These are phyloP conservation scores for Podargus strigoides DNA, from an alignment of 2,797 vertebrate species.

Conservation along the genomic window DNA sequence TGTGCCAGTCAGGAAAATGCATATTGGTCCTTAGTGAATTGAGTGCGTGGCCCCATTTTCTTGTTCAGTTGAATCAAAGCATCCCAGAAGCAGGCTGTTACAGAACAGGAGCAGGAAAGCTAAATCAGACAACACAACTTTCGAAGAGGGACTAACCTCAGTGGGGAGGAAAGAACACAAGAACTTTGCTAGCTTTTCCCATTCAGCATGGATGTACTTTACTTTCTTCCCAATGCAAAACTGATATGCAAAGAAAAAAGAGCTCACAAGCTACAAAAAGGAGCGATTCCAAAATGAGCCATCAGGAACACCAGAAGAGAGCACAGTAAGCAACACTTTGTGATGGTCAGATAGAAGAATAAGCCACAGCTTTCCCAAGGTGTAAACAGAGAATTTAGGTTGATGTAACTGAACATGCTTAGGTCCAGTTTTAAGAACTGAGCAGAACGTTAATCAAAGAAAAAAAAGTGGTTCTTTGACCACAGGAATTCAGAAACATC, in stretches of 20 bases:
- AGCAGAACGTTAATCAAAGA: background rate
- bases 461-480: background rate
- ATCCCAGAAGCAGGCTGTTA: background rate
- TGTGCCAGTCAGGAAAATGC: background rate
- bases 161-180: background rate
- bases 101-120: background rate
- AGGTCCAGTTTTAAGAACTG: background rate
- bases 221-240: background rate
- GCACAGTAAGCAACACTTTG: fast-evolving
- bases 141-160: background rate
- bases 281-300: background rate
- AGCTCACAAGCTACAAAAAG: background rate
- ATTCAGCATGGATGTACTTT: background rate
- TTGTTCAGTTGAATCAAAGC: constrained; percentile 13
- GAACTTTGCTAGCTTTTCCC: background rate
- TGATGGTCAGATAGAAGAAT: background rate
- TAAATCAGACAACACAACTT: background rate
- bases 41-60: background rate
- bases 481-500: background rate
- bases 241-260: background rate
- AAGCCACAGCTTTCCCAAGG: background rate
- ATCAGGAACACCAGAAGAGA: background rate
- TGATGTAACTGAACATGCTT: background rate
- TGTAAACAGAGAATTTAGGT: background rate
- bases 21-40: background rate